These are phyloP conservation scores for Drosophila fuyamai DNA, from an alignment of 1,140 invertebrate species.

Conservation along the genomic window DNA sequence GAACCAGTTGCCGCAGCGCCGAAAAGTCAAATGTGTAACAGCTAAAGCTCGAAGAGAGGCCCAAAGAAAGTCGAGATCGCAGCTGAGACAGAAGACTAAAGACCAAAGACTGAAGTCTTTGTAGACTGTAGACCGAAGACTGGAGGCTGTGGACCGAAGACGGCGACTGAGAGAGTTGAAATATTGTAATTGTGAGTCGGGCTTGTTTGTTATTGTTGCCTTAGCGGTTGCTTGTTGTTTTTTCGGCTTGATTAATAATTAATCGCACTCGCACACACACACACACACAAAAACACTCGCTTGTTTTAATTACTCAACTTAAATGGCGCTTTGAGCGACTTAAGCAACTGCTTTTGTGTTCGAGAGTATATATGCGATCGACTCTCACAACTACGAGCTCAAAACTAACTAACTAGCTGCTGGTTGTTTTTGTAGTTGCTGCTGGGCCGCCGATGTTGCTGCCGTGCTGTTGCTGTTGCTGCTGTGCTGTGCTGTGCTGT, in stretches of 20 bases:
- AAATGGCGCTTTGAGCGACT: conserved; percentile 81
- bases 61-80: conserved; percentile 47
- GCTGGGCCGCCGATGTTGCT: conserved; percentile 25
- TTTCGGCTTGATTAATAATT: conserved; percentile 80
- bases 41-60: conserved; percentile 19
- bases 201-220: conserved; percentile 71
- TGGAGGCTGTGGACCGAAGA: conserved; percentile 24
- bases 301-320: conserved; percentile 79
- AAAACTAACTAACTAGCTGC: conserved; percentile 81
- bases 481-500: conserved; percentile 30
- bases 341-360: conserved; percentile 72
- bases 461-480: conserved; percentile 24
- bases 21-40: conserved; percentile 56
- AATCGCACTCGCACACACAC: conserved; percentile 65
- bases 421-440: conserved; percentile 42
- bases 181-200: conserved; percentile 76
- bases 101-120: conserved; percentile 8
- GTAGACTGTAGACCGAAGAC: conserved; percentile 21
- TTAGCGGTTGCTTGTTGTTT: conserved; percentile 47
- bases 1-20: conserved; percentile 47
- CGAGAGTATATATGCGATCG: conserved; percentile 55
- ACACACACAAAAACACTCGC: conserved; percentile 33
- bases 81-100: conserved; percentile 9
- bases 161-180: conserved; percentile 65
- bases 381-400: conserved; percentile 77